Evolutionary conservation across 2,113 vertebrate species (phyloP).

Genomic region (Lepisosteus osseus): DNA sequence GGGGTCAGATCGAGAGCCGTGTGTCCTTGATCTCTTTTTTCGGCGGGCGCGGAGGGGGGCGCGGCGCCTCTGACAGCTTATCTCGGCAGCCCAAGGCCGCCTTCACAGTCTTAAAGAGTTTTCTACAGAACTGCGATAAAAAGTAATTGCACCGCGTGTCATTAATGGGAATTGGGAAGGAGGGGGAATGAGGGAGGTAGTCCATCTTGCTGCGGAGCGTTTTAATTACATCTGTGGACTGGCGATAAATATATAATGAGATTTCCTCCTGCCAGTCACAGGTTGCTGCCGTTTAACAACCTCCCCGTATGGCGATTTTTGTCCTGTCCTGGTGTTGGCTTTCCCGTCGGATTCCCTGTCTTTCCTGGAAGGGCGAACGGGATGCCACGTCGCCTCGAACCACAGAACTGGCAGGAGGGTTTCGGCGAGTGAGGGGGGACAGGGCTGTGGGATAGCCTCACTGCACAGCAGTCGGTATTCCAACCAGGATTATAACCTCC

Average conservation of each 20-base stretch:
- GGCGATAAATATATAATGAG: conserved; percentile 67
- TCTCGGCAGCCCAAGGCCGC: not conserved
- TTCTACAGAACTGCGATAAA: conserved; percentile 13
- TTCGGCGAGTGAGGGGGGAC: not conserved
- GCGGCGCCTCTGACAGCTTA: not conserved
- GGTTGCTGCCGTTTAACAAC: too few species aligned
- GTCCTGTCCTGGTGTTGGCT: not conserved
- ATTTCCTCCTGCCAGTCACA: conserved; percentile 43
- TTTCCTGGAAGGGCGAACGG: too few species aligned
- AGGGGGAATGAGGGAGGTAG: not conserved
- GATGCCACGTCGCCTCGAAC: too few species aligned
- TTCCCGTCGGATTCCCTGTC: too few species aligned
- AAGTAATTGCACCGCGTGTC: conserved; percentile 19
- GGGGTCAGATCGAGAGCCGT: not conserved
- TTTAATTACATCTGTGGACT: conserved; percentile 65
- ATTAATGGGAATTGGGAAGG: conserved; percentile 39
- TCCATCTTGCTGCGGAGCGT: not conserved
- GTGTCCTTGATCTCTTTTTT: not conserved
- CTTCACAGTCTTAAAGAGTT: conserved; percentile 3
- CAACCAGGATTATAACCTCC: too few species aligned
- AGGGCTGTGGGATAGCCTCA: not conserved
- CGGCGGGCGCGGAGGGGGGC: not conserved
- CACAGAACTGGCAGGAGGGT: too few species aligned
- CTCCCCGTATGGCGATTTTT: too few species aligned
- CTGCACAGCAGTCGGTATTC: too few species aligned